phyloP scores from a whole-genome alignment of 2,888 invertebrate genomes.

The Tineola bisselliella region DNA sequence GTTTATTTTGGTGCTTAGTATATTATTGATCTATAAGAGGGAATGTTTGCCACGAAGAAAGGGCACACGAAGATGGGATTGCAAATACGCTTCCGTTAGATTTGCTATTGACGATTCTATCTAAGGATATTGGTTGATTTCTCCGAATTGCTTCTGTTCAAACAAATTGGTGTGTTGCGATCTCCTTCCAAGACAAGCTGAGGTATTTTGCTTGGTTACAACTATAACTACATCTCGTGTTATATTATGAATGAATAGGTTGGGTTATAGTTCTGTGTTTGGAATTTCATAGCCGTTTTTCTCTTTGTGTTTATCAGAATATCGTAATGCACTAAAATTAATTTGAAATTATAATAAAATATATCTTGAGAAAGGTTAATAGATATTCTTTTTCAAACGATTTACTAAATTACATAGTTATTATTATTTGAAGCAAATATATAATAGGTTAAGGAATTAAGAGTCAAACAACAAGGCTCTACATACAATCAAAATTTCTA shows the following conservation, averaged over 20 bases:
- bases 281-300: too few species aligned
- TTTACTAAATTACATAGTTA: too few species aligned
- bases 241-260: too few species aligned
- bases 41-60: constrained; percentile 4
- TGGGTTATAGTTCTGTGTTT: too few species aligned
- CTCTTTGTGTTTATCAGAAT: too few species aligned
- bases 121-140: constrained; percentile 14
- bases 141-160: constrained; percentile 2
- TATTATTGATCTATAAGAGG: constrained; percentile 8
- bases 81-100: constrained; percentile 13
- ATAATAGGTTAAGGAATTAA: too few species aligned
- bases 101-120: constrained; percentile 15
- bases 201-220: background rate
- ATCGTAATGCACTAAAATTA: too few species aligned
- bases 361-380: too few species aligned
- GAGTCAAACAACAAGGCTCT: background rate
- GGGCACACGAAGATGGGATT: constrained; percentile 14
- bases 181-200: background rate
- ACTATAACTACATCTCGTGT: too few species aligned
- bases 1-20: background rate
- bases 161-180: constrained; percentile 4
- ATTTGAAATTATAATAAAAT: too few species aligned
- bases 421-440: too few species aligned
- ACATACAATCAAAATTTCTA: background rate
- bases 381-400: too few species aligned